Conservation (phyloP, 1,140 invertebrate species). For the Leptinotarsa undecemlineata region DNA sequence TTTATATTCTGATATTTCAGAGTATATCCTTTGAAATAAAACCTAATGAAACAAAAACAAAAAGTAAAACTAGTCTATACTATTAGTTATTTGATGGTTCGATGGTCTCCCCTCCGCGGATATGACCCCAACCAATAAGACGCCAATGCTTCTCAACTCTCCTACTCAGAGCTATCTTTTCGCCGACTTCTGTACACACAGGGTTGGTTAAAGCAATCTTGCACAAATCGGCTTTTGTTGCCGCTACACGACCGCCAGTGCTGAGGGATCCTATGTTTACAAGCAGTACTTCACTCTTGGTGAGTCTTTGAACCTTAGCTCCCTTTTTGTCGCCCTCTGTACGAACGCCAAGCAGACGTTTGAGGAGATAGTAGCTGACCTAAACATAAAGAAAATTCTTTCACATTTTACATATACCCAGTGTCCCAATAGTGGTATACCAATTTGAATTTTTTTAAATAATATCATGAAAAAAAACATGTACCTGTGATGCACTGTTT, state of each 20-base stretch:
- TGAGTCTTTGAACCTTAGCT: constrained; percentile 91
- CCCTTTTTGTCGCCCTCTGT: constrained; percentile 99
- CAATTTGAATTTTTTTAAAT: too few species aligned
- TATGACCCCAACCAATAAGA: constrained; percentile 97
- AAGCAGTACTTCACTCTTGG: constrained; percentile 88
- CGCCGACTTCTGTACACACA: constrained; percentile 97
- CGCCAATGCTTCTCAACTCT: constrained; percentile 99
- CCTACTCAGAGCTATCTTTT: constrained; percentile 97
- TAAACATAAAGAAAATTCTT: constrained; percentile 22
- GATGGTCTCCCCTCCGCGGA: constrained; percentile 88
- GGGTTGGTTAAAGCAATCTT: constrained; percentile 97
- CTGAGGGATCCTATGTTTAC: constrained; percentile 99
- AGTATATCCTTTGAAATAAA: not conserved
- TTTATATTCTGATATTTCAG: too few species aligned
- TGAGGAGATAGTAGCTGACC: constrained; percentile 94
- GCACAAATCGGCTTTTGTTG: constrained; percentile 96
- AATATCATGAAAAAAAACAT: too few species aligned
- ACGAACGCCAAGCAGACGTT: constrained; percentile 93
- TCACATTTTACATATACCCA: not conserved
- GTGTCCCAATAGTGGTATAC: too few species aligned
- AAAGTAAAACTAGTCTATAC: not conserved
- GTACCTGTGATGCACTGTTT: too few species aligned
- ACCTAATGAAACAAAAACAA: not conserved
- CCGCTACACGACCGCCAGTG: constrained; percentile 94
- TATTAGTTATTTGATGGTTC: constrained; percentile 62